A percentile compares a stretch with the other conserved stretches of the same genome.
Conservation (phyloP, 2,113 vertebrate species). For the Phylloscopus whistleri region DNA sequence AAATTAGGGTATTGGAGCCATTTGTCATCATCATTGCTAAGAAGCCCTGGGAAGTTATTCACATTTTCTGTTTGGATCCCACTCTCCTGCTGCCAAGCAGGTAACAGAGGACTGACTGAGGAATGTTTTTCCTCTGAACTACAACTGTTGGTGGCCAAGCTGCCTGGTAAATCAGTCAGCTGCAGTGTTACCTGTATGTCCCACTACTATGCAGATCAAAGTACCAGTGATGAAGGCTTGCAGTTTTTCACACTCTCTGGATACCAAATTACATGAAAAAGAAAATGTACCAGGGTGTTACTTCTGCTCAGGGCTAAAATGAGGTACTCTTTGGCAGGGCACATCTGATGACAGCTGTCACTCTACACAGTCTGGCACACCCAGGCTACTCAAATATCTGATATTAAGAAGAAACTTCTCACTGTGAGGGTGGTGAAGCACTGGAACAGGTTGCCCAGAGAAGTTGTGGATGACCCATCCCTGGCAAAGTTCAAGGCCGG, state of each 20-base stretch:
- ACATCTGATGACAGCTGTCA: not conserved
- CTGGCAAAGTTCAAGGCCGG: not conserved
- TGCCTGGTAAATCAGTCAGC: not conserved
- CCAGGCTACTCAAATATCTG: not conserved
- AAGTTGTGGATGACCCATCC: not conserved
- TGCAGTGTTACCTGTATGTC: not conserved
- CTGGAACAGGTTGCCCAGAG: not conserved
- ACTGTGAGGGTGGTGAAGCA: not conserved
- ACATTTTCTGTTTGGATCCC: not conserved
- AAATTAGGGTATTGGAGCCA: not conserved
- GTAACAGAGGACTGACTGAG: not conserved
- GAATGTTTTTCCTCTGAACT: not conserved
- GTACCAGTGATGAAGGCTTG: accelerated
- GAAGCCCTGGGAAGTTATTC: not conserved
- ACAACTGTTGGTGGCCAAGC: not conserved
- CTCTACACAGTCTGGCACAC: not conserved
- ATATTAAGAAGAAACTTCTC: not conserved
- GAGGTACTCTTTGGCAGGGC: not conserved
- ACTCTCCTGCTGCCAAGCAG: not conserved
- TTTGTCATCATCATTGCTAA: not conserved
- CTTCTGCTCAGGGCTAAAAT: not conserved
- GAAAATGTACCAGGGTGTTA: not conserved
- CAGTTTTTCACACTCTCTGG: not conserved
- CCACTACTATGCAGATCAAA: accelerated
- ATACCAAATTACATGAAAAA: not conserved